phyloP scores from a whole-genome alignment of 2,113 vertebrate genomes.

The Xyrauchen texanus region DNA sequence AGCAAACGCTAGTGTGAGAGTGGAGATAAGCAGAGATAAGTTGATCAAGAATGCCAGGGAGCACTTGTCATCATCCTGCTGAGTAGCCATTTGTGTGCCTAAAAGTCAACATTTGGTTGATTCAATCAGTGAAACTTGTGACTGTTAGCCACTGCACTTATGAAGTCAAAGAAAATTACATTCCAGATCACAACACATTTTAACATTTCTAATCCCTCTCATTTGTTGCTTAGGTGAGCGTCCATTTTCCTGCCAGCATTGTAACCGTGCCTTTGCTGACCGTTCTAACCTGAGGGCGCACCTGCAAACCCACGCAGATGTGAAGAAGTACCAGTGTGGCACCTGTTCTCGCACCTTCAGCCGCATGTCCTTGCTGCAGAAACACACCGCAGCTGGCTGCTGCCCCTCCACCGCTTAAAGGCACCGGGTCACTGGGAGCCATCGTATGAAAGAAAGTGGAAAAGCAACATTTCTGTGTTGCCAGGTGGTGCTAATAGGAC shows the following conservation, averaged over 20 bases:
- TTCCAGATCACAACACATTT: neutral
- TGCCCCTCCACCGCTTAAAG: constrained; percentile 74
- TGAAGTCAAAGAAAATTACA: neutral
- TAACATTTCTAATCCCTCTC: neutral
- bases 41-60: constrained; percentile 55
- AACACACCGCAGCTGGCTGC: constrained; percentile 89
- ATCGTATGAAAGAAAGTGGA: neutral
- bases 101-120: constrained; percentile 64
- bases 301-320: constrained; percentile 94
- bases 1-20: constrained; percentile 53
- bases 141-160: constrained; percentile 55
- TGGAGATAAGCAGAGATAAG: constrained; percentile 57
- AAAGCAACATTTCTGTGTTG: constrained; percentile 35
- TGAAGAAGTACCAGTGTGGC: constrained; percentile 96
- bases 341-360: constrained; percentile 94
- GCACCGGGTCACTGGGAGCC: constrained; percentile 27
- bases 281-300: constrained; percentile 97
- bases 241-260: constrained; percentile 94
- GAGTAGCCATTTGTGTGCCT: constrained; percentile 60
- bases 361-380: constrained; percentile 95
- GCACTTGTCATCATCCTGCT: constrained; percentile 57
- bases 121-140: constrained; percentile 62
- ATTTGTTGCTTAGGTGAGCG: constrained; percentile 81
- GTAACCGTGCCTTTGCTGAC: constrained; percentile 94
- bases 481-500: constrained; percentile 46